A percentile compares a stretch with the other conserved stretches of the same genome.
Evolutionary conservation across 1,140 invertebrate genomes (phyloP).

Genomic region (Drosophila suzukii): DNA sequence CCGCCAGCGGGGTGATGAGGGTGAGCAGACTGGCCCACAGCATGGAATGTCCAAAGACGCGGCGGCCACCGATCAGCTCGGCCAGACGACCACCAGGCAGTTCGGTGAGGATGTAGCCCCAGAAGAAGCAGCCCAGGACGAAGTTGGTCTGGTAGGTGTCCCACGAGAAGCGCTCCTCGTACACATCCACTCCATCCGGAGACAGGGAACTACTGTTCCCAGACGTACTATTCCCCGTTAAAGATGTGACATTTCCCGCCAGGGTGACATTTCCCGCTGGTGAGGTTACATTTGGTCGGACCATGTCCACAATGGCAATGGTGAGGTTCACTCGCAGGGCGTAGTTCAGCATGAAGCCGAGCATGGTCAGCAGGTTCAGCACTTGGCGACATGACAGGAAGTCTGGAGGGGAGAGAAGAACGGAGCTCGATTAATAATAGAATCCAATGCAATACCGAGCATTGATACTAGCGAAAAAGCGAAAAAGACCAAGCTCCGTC

Average conservation of each 20-base stretch:
- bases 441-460: constrained; percentile 4
- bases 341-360: constrained; percentile 95
- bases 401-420: constrained; percentile 86
- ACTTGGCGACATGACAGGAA: constrained; percentile 91
- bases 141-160: constrained; percentile 90
- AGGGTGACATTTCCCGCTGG: constrained; percentile 54
- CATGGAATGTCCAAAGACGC: constrained; percentile 94
- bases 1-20: constrained; percentile 91
- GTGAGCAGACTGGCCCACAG: constrained; percentile 92
- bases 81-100: constrained; percentile 93
- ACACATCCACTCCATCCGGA: constrained; percentile 47
- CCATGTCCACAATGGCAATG: constrained; percentile 95
- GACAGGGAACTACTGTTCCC: not conserved
- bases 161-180: constrained; percentile 87
- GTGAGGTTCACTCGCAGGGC: constrained; percentile 94
- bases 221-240: constrained; percentile 64
- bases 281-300: constrained; percentile 84
- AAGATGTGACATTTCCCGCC: not conserved
- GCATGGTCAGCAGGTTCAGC: constrained; percentile 92
- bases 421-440: constrained; percentile 14
- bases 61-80: constrained; percentile 91
- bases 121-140: constrained; percentile 94
- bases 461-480: constrained; percentile 9
- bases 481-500: constrained; percentile 14
- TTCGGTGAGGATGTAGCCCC: constrained; percentile 94